Base-by-base conservation (phyloP, 2,113 vertebrate genomes). In the Jaculus jaculus region DNA sequence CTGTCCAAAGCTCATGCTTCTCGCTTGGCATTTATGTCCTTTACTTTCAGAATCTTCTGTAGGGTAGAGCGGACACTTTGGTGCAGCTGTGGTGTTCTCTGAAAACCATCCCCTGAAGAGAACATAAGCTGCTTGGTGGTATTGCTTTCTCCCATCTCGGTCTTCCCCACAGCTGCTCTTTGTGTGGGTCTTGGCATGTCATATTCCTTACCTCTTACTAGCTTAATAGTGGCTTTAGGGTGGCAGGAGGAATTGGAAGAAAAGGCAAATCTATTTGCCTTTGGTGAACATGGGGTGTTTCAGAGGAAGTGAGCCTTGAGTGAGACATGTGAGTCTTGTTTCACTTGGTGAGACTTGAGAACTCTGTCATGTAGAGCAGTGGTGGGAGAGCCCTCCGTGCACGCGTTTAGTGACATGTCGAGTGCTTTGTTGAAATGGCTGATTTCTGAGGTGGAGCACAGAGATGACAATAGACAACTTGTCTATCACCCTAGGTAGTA, bases 361-460 rank as follows among this genome's bases (percentile, higher is more conserved):
- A 65, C 79, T 74, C 68, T 93, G 5, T 39, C 30, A 74, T 34
- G 54, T 58, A 58, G 71, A 92, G 32, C 28, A n/a, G 13, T 34
- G 23, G 32, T n/a, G 63, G 21, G 26, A n/a, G 63, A 65, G 34
- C 42, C n/a, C 69, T 66, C 3, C 3, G 1, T 81, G 4, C 86
- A 42, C n/a, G n/a, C n/a, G n/a, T 39, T 72, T n/a, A 85, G 34
- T 51, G 51, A 6, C 30, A 83, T 86, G 71, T 39, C 3, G 2
- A 77, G 42, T 68, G n/a, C 92, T 87, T 82, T 96, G 80, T 34
- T 65, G 26, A 74, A 92, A 47, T 28, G 34, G 51, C 65, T 75
- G 65, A 74, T 90, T 58, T 85, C 54, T 87, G 47, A 81, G 37
- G 42, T 39, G 8, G 32, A 37, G 42, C 12, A 4, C 28, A 66